Percentiles rank a stretch among this genome's conserved stretches.
phyloP scores from a whole-genome alignment of 2,113 vertebrate genomes.

The Acrocephalus arundinaceus region DNA sequence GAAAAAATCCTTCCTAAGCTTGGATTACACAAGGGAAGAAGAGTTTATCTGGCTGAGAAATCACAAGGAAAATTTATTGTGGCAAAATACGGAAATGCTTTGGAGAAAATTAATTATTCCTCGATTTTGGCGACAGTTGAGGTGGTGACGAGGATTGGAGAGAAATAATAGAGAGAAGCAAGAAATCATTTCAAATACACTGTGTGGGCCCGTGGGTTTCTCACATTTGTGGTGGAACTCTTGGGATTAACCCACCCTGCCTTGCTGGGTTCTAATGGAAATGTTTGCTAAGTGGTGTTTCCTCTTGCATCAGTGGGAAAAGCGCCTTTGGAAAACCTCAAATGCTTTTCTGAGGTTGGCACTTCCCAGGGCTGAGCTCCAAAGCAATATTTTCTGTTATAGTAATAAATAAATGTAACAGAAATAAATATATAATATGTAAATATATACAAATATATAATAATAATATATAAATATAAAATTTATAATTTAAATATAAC shows the following conservation, averaged over 20 bases:
- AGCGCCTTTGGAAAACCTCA: not conserved
- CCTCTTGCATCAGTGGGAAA: not conserved
- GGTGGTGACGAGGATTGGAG: not conserved
- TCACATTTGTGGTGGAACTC: not conserved
- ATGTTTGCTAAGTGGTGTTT: not conserved
- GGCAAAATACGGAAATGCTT: rapidly evolving
- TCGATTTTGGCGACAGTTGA: rapidly evolving
- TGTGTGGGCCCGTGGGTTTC: not conserved
- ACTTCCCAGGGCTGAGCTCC: not conserved
- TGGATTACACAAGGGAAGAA: not conserved
- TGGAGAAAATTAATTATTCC: not conserved
- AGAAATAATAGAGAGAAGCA: not conserved
- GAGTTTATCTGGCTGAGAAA: not conserved
- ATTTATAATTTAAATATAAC: too few species aligned
- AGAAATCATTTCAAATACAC: not conserved
- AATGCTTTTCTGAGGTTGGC: not conserved
- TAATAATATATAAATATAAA: too few species aligned
- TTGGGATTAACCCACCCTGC: not conserved
- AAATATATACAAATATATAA: too few species aligned
- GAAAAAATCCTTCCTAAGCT: not conserved
- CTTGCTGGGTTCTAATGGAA: not conserved
- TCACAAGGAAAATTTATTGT: not conserved
- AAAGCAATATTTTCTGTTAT: not conserved
- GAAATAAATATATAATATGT: too few species aligned
- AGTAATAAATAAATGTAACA: too few species aligned